Evolutionary conservation across 2,113 vertebrate genomes (phyloP).

Genomic region (Prunella himalayana): DNA sequence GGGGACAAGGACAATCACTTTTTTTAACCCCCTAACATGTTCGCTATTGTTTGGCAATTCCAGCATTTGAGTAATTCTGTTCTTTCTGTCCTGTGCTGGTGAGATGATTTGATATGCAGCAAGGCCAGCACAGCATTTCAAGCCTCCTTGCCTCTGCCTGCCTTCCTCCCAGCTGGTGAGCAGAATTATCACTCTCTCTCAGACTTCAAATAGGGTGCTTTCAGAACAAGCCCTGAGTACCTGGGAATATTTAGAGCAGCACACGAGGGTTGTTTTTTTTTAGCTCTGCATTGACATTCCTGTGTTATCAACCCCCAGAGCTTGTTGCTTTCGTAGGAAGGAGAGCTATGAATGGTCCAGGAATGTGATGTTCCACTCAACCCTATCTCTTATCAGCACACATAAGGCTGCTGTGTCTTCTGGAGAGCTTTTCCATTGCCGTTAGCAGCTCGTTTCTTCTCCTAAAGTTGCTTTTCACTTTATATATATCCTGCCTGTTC

Average conservation of each 20-base stretch:
- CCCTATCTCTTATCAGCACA: conserved; percentile 27
- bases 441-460: not conserved
- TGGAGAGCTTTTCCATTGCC: conserved; percentile 16
- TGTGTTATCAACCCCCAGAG: conserved; percentile 34
- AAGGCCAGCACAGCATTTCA: not conserved
- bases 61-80: not conserved
- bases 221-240: not conserved
- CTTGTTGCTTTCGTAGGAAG: conserved; percentile 9
- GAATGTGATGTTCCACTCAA: conserved; percentile 57
- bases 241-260: conserved; percentile 24
- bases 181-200: not conserved
- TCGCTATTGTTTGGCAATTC: not conserved
- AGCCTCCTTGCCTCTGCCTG: not conserved
- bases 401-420: not conserved
- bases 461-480: not conserved
- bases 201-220: not conserved
- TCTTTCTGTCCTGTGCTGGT: not conserved
- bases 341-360: not conserved
- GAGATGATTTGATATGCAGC: not conserved
- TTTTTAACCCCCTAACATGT: not conserved
- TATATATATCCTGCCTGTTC: not conserved
- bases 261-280: not conserved
- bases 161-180: not conserved
- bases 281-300: conserved; percentile 53
- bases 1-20: not conserved